Percentiles rank a stretch among this genome's conserved stretches.
These are phyloP conservation scores for Patiria miniata DNA, from an alignment of 35 echinoderm and acorn worm species.

Conservation along the genomic window DNA sequence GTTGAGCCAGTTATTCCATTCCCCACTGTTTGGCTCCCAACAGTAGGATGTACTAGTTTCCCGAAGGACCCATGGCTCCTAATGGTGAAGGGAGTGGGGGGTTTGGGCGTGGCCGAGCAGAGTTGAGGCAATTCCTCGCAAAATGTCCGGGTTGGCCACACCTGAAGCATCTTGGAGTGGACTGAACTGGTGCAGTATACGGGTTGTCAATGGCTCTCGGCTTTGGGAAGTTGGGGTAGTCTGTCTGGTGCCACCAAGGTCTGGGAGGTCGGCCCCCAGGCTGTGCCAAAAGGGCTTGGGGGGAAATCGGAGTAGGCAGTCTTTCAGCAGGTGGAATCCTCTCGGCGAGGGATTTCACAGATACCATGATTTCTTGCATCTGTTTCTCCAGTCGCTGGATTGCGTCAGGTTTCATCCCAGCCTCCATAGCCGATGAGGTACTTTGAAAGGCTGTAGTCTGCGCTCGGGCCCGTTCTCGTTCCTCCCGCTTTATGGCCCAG, in stretches of 20 bases:
- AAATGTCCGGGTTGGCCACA: not conserved
- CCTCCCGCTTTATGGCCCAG: conserved; percentile 9
- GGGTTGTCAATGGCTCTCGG: too few species aligned
- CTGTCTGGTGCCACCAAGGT: not conserved
- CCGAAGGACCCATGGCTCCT: not conserved
- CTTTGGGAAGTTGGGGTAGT: too few species aligned
- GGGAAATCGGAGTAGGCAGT: too few species aligned
- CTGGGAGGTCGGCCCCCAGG: not conserved
- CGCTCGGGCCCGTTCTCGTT: not conserved
- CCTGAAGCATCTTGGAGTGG: not conserved
- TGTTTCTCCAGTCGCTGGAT: not conserved
- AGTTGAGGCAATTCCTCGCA: not conserved
- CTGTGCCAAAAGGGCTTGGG: too few species aligned
- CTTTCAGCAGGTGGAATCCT: too few species aligned
- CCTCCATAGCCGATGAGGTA: not conserved
- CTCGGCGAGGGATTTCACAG: not conserved
- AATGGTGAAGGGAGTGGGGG: not conserved
- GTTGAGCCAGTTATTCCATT: not conserved
- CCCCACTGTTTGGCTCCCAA: not conserved
- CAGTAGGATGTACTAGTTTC: not conserved
- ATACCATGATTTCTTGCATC: not conserved
- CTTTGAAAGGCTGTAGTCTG: not conserved
- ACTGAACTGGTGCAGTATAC: too few species aligned
- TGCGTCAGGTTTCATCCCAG: not conserved
- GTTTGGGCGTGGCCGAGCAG: too few species aligned